Evolutionary conservation across 2,797 vertebrate genomes (phyloP).

Genomic region (Staurois parvus): DNA sequence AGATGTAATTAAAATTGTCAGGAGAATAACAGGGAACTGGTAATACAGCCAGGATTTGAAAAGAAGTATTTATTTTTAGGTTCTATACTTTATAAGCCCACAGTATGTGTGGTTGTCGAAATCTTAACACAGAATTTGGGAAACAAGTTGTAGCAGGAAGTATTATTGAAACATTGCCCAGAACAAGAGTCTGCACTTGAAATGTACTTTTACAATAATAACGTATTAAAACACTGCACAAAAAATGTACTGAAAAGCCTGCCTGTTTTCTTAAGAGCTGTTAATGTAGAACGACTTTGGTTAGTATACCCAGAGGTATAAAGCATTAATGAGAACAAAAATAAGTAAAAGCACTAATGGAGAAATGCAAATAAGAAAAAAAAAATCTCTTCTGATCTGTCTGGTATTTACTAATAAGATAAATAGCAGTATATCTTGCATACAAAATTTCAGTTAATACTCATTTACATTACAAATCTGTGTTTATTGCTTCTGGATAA

Average conservation of each 20-base stretch:
- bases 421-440: neutral
- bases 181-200: neutral
- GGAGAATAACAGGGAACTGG: constrained; percentile 33
- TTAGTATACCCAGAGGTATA: neutral
- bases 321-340: neutral
- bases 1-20: constrained; percentile 48
- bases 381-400: neutral
- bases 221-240: neutral
- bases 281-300: neutral
- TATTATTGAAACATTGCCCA: neutral
- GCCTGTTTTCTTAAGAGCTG: neutral
- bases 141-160: constrained; percentile 11
- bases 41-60: constrained; percentile 19
- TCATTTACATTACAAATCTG: neutral
- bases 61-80: constrained; percentile 31
- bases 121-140: neutral
- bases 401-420: neutral
- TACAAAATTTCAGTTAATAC: neutral
- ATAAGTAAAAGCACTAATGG: neutral
- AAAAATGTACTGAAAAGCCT: neutral
- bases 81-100: constrained; percentile 3
- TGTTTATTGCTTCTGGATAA: neutral
- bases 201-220: neutral
- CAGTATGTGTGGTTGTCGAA: constrained; percentile 19
- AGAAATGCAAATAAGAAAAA: neutral